Evolutionary conservation across 2,888 invertebrate species (phyloP).

Genomic region (Chalcosyrphus nemorum): DNA sequence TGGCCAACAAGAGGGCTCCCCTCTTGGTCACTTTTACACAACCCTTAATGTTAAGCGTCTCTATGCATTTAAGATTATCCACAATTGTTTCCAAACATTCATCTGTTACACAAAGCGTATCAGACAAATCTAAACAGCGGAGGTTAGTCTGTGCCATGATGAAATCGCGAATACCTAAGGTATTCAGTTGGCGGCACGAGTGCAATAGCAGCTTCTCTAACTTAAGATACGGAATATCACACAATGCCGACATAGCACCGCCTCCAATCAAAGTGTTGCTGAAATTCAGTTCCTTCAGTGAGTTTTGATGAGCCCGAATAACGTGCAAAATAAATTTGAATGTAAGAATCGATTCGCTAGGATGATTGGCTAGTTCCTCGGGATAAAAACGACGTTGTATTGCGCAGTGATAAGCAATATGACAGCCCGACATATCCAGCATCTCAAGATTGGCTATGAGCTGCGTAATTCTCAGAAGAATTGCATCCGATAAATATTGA

Average conservation of each 20-base stretch:
- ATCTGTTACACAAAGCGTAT: constrained; percentile 86
- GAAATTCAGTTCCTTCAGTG: constrained; percentile 85
- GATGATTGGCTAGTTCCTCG: constrained; percentile 80
- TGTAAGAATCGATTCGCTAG: constrained; percentile 88
- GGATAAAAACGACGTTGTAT: constrained; percentile 88
- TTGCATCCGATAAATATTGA: constrained; percentile 89
- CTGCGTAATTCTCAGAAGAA: constrained; percentile 86
- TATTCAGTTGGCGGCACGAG: constrained; percentile 79
- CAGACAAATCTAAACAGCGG: constrained; percentile 85
- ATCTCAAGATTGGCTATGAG: constrained; percentile 85
- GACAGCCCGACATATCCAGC: constrained; percentile 86
- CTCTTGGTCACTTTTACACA: constrained; percentile 86
- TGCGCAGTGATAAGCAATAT: constrained; percentile 88
- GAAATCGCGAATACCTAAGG: constrained; percentile 76
- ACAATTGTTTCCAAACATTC: constrained; percentile 85
- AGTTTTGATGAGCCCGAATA: constrained; percentile 83
- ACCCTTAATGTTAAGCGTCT: constrained; percentile 85
- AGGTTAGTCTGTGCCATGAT: constrained; percentile 83
- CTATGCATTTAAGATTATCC: constrained; percentile 84
- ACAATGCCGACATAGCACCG: constrained; percentile 84
- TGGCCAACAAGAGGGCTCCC: constrained; percentile 84
- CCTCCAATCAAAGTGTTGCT: constrained; percentile 88
- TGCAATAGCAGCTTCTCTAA: constrained; percentile 76
- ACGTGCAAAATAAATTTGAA: constrained; percentile 86
- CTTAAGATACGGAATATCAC: constrained; percentile 82